These are phyloP conservation scores for Plemyria rubiginata DNA, from an alignment of 2,888 invertebrate genomes.

Conservation along the genomic window DNA sequence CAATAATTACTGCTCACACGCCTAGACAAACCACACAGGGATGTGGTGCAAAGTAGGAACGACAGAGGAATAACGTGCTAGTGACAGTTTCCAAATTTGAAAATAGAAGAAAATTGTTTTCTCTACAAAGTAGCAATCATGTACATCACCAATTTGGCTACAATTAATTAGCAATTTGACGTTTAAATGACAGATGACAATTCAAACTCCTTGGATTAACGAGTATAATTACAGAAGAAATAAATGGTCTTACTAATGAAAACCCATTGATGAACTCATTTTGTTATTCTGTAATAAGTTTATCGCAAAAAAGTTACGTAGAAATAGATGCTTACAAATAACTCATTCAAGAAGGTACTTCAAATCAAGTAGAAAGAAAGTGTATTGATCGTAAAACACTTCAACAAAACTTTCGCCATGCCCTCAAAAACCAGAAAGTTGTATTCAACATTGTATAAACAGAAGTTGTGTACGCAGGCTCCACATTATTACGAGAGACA, in stretches of 20 bases:
- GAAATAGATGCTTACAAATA: not conserved
- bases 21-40: slow-evolving; percentile 60
- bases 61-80: slow-evolving; percentile 15
- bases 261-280: too few relatives aligned
- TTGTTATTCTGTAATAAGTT: too few relatives aligned
- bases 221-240: too few relatives aligned
- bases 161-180: slow-evolving; percentile 9
- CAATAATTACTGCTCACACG: slow-evolving; percentile 65
- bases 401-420: slow-evolving; percentile 2
- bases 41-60: slow-evolving; percentile 41
- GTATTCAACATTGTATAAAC: slow-evolving; percentile 4
- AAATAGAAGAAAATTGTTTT: not conserved
- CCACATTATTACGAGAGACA: slow-evolving; percentile 21
- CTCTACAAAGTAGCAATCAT: not conserved
- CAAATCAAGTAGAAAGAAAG: not conserved
- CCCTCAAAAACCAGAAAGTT: not conserved
- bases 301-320: not conserved
- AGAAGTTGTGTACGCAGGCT: slow-evolving; percentile 4
- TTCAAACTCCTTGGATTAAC: too few relatives aligned
- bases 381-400: slow-evolving; percentile 1
- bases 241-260: too few relatives aligned
- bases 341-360: not conserved
- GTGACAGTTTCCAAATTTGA: slow-evolving; percentile 3
- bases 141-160: not conserved
- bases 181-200: too few relatives aligned